Evolutionary conservation across 2,888 invertebrate genomes (phyloP), one percentile per base, ranked within the genome.

Genomic region (Celastrina argiolus): DNA sequence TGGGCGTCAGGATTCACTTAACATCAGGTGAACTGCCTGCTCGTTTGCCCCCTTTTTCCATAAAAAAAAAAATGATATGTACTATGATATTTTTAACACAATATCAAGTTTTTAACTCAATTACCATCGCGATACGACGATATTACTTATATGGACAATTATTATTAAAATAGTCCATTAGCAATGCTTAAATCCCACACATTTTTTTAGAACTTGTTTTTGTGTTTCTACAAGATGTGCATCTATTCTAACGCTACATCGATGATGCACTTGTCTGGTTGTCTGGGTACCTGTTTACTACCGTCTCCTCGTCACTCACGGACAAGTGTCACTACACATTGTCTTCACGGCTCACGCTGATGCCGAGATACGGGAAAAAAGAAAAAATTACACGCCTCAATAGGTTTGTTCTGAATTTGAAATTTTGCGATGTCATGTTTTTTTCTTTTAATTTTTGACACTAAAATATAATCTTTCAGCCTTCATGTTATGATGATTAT

Each of bases 201-300:
- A 5, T 28, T 28, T 28, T 28, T 28, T 3, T 28, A 28, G n/a
- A n/a, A n/a, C n/a, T n/a, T n/a, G n/a, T n/a, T n/a, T n/a, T n/a
- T n/a, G n/a, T n/a, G n/a, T n/a, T n/a, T n/a, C n/a, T n/a, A 42
- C 42, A 42, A 42, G 42, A n/a, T 2, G n/a, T 58, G 28, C 1
- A 16, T 58, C 58, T 58, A 58, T n/a, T 5, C 18, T 39, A 39
- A 26, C 36, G 12, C 22, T 39, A 61, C 39, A 39, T 61, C 61
- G 36, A 36, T 39, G 61, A 5, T 6, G 56, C 56, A 85, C 85
- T 87, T 87, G 85, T 77, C 77, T 74, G 77, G 77, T 87, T 87
- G 85, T 77, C 77, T 74, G 77, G 77, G 81, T 83, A 85, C 84
- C 85, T 85, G 85, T 81, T 80, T 71, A 79, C 82, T 83, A 81